These are phyloP conservation scores for Tragelaphus imberbis DNA, from an alignment of 2,113 vertebrate species.

Conservation along the genomic window DNA sequence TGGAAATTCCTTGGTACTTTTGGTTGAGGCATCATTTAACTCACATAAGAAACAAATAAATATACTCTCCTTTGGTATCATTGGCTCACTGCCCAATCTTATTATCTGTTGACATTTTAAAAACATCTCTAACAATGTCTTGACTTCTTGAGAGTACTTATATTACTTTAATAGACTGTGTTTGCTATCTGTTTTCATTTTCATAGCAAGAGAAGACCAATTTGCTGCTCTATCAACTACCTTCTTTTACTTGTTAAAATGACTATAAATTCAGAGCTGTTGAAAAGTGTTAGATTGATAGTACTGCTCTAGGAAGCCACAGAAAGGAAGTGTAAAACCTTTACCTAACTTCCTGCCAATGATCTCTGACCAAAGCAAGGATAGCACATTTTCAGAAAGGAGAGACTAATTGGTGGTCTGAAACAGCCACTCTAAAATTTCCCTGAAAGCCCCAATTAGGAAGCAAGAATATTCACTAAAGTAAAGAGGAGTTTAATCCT, in stretches of 20 bases:
- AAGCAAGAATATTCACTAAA: not conserved
- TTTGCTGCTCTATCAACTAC: constrained; percentile 41
- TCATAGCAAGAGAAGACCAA: constrained; percentile 44
- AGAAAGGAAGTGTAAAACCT: constrained; percentile 45
- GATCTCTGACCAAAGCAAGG: constrained; percentile 30
- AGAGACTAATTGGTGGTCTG: constrained; percentile 27
- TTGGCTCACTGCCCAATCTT: constrained; percentile 30
- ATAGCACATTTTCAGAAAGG: constrained; percentile 16
- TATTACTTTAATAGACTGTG: constrained; percentile 14
- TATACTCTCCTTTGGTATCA: not conserved
- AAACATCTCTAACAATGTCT: constrained; percentile 32
- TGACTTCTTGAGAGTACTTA: constrained; percentile 38
- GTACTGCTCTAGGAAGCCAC: constrained; percentile 38
- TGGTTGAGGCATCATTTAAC: not conserved
- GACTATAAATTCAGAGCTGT: constrained; percentile 36
- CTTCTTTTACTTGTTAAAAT: constrained; percentile 59
- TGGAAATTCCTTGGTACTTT: not conserved
- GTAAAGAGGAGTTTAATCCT: not conserved
- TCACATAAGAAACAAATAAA: constrained; percentile 31
- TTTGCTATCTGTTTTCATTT: constrained; percentile 52
- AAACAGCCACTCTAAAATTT: constrained; percentile 40
- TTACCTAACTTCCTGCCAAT: constrained; percentile 30
- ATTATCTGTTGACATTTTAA: constrained; percentile 41
- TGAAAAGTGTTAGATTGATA: constrained; percentile 42
- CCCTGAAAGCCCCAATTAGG: constrained; percentile 44